Percentiles rank a stretch among this genome's conserved stretches.
phyloP scores from a whole-genome alignment of 2,888 invertebrate species.

The Xestoiulus laeticollis region DNA sequence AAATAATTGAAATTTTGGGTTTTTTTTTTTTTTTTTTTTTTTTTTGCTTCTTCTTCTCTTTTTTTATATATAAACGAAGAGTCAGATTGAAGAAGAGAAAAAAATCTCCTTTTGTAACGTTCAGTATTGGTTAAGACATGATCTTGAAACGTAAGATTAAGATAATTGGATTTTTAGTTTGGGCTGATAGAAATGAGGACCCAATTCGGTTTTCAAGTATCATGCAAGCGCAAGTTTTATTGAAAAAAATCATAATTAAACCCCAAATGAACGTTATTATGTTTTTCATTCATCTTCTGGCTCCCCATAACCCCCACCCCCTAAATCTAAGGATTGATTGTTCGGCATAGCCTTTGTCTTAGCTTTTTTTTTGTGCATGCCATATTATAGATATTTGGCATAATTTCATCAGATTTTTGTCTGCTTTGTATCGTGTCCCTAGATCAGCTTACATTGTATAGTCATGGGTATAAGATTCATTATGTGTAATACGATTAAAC shows the following conservation, averaged over 20 bases:
- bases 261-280: constrained; percentile 37
- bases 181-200: constrained; percentile 11
- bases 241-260: constrained; percentile 22
- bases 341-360: constrained; percentile 14
- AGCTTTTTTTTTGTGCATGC: constrained; percentile 7
- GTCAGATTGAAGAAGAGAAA: neutral
- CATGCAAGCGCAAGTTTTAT: constrained; percentile 34
- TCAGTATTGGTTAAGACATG: constrained; percentile 33
- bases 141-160: constrained; percentile 28
- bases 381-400: constrained; percentile 20
- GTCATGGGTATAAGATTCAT: constrained; percentile 11
- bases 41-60: too few species aligned
- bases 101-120: constrained; percentile 18
- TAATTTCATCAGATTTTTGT: constrained; percentile 28
- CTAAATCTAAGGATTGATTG: neutral
- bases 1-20: too few species aligned
- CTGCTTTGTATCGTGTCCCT: constrained; percentile 28
- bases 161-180: constrained; percentile 30
- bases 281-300: constrained; percentile 10
- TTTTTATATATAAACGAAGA: neutral
- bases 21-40: too few species aligned
- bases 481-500: constrained; percentile 25
- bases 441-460: constrained; percentile 37
- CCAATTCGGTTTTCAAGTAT: constrained; percentile 33
- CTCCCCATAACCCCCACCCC: neutral